A percentile compares a stretch with the other conserved stretches of the same genome.
Conservation (phyloP, 2,113 vertebrate species). For the Tauraco erythrolophus region DNA sequence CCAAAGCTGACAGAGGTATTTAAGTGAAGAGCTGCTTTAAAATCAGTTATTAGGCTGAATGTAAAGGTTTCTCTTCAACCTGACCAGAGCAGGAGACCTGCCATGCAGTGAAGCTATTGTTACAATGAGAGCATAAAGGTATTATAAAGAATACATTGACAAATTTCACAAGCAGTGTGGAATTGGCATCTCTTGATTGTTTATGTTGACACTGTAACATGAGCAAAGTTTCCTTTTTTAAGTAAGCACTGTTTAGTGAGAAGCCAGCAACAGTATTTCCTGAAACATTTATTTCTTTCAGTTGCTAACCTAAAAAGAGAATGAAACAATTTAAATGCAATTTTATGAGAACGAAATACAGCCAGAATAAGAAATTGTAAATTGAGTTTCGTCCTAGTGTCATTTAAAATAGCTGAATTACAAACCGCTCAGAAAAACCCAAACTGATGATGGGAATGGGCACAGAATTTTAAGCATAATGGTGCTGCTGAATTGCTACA, state of each 20-base stretch:
- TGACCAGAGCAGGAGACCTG: not conserved
- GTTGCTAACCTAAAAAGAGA: not conserved
- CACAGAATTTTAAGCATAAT: not conserved
- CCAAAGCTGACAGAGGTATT: not conserved
- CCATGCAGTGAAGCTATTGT: not conserved
- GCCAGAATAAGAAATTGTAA: not conserved
- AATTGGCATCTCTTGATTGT: not conserved
- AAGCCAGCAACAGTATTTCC: not conserved
- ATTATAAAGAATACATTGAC: not conserved
- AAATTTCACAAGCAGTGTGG: not conserved
- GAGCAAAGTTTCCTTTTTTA: not conserved
- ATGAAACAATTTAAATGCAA: not conserved
- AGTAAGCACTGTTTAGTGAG: not conserved
- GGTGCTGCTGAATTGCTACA: not conserved
- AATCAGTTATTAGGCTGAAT: not conserved
- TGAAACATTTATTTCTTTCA: not conserved
- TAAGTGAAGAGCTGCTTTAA: not conserved
- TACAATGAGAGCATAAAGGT: not conserved
- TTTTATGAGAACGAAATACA: not conserved
- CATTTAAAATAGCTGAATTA: conserved; percentile 24
- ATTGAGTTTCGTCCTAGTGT: not conserved
- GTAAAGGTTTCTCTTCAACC: not conserved
- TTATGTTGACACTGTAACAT: accelerated
- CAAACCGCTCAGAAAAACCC: not conserved
- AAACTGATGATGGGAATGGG: not conserved